Percentiles rank a stretch among this genome's conserved stretches.
Conservation (phyloP, 2,113 vertebrate species). For the Desmodus rotundus region DNA sequence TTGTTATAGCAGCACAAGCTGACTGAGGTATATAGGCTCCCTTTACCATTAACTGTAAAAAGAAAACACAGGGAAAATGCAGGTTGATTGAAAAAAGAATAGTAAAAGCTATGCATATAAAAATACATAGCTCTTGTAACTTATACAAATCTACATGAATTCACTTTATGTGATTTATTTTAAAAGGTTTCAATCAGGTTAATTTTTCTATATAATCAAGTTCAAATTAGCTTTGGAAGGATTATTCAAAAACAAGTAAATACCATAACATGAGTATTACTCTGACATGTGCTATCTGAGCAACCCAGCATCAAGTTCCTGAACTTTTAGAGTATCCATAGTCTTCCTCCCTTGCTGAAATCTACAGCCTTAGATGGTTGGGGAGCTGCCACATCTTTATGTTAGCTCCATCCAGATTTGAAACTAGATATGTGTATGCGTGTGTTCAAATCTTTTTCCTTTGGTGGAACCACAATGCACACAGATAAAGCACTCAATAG, state of each 20-base stretch:
- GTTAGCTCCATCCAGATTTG: not conserved
- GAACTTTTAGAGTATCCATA: not conserved
- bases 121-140: not conserved
- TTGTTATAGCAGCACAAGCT: not conserved
- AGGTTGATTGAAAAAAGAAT: not conserved
- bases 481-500: not conserved
- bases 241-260: not conserved
- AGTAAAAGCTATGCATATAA: not conserved
- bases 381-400: not conserved
- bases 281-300: not conserved
- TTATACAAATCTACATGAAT: not conserved
- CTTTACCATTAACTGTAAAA: not conserved
- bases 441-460: not conserved
- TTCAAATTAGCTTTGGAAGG: not conserved
- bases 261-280: not conserved
- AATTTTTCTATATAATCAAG: conserved; percentile 11
- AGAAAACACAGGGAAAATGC: not conserved
- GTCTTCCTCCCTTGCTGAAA: not conserved
- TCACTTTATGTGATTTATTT: not conserved
- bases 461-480: not conserved
- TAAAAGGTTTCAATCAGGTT: not conserved
- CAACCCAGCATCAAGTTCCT: not conserved
- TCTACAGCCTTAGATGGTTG: not conserved
- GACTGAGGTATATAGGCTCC: not conserved
- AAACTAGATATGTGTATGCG: not conserved